Base-by-base conservation (phyloP, 2,888 invertebrate species). In the Machimus atricapillus region DNA sequence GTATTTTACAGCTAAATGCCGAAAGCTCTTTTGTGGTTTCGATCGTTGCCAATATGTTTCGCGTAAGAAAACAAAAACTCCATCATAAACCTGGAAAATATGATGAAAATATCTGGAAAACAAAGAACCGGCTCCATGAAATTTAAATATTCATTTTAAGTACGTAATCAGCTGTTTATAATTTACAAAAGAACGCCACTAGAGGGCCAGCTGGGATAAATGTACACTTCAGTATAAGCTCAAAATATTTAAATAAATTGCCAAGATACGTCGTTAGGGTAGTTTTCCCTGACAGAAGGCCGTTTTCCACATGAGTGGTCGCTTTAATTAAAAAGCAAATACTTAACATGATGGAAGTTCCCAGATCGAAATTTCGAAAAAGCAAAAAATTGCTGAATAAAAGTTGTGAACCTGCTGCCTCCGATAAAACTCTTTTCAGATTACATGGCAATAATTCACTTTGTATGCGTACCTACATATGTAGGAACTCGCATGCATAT, bases 311-410 rank as follows among this genome's bases (percentile, higher is more conserved):
- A 46, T 85, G 85, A 85, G 74, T 43, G 85, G 31, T 43, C 43
- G 46, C 52, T 56, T 85, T 85, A 85, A 85, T 85, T 85, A 85
- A 85, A 85, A 85, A 34, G 85, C 85, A 85, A 85, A 85, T 85
- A 85, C 85, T 85, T 85, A 74, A 82, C 58, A 37, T 82, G 85
- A 74, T 85, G 85, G 37, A 27, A 46, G 46, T 31, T 19, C 27
- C 23, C 85, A 46, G 85, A 85, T 85, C 43, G 73, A 43, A 74
- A 74, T 43, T 43, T 19, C 14, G 73, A 52, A 66, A 66, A 58
- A n/a, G n/a, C n/a, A n/a, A n/a, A 23, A 66, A 23, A 19, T 8
- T 7, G 66, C 66, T 66, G 27, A 66, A 66, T 66, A 56, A 83
- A 85, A 23, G 43, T 74, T 74, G 74, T 27, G 46, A 85, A 73